phyloP scores from a whole-genome alignment of 2,888 invertebrate genomes.

The Tetranychus piercei region DNA sequence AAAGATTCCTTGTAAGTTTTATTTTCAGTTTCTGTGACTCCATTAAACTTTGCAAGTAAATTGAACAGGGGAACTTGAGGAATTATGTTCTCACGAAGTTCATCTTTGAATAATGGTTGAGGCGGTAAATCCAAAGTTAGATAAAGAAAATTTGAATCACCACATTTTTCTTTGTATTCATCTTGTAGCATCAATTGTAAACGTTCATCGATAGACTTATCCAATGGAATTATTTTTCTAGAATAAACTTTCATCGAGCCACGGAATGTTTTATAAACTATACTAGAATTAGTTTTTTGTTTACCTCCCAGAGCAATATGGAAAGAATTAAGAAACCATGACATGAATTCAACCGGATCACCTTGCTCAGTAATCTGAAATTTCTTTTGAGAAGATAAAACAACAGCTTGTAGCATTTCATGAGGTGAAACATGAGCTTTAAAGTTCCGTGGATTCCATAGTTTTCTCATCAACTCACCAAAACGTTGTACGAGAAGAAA shows the following conservation, averaged over 20 bases:
- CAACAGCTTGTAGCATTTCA: conserved; percentile 97
- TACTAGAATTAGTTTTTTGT: conserved; percentile 56
- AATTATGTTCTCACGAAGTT: conserved; percentile 92
- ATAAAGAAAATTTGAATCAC: conserved; percentile 84
- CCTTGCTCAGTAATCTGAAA: conserved; percentile 98
- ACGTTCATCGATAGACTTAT: conserved; percentile 23
- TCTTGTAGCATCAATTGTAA: conserved; percentile 19
- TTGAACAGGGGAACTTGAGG: conserved; percentile 92
- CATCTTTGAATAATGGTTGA: conserved; percentile 78
- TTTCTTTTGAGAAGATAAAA: conserved; percentile 79
- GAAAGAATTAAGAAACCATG: conserved; percentile 91
- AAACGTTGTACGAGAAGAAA: conserved; percentile 63
- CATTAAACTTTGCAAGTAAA: conserved; percentile 86
- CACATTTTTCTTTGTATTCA: conserved; percentile 37
- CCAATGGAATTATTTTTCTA: conserved; percentile 26
- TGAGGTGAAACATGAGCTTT: conserved; percentile 99
- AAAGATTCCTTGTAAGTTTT: conserved; percentile 98
- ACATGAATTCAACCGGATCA: conserved; percentile 90
- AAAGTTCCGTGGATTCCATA: conserved; percentile 98
- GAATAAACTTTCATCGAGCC: conserved; percentile 38
- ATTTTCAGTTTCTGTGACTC: conserved; percentile 84
- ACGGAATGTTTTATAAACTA: conserved; percentile 83
- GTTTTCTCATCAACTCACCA: conserved; percentile 82
- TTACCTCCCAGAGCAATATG: conserved; percentile 85
- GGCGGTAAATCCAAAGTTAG: conserved; percentile 93